These are phyloP conservation scores for Oncorhynchus keta DNA, from an alignment of 2,113 vertebrate species.

Conservation along the genomic window DNA sequence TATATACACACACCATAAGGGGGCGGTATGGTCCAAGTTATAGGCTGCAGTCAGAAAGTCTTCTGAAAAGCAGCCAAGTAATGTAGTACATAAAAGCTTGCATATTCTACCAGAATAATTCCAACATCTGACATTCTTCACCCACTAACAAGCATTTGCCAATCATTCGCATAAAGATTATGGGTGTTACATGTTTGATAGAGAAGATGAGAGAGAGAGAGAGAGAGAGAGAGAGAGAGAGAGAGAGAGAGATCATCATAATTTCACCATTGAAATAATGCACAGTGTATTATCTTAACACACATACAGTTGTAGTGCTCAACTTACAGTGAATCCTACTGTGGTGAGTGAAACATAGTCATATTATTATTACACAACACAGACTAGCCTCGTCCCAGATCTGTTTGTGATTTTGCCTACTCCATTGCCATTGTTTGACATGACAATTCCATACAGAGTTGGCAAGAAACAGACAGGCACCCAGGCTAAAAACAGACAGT, in stretches of 20 bases:
- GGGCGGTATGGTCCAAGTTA: constrained; percentile 49
- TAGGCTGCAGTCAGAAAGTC: not conserved
- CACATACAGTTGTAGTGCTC: not conserved
- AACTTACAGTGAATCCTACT: not conserved
- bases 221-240: not conserved
- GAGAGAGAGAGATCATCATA: not conserved
- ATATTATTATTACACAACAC: not conserved
- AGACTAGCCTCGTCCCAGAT: no score
- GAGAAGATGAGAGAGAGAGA: not conserved
- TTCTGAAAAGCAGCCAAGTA: not conserved
- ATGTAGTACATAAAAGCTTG: not conserved
- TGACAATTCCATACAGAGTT: no score
- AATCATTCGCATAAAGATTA: not conserved
- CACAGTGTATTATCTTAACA: not conserved
- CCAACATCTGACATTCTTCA: not conserved
- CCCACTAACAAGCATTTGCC: not conserved
- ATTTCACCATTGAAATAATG: not conserved
- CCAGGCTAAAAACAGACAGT: no score
- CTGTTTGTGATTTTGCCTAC: no score
- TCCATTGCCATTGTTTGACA: no score
- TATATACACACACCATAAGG: constrained; percentile 34
- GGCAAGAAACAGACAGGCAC: no score
- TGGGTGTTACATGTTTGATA: not conserved
- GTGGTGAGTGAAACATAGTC: not conserved
- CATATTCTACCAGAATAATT: constrained; percentile 3